Evolutionary conservation across 2,888 invertebrate genomes (phyloP).

Genomic region (Linnaemya vulpina): DNA sequence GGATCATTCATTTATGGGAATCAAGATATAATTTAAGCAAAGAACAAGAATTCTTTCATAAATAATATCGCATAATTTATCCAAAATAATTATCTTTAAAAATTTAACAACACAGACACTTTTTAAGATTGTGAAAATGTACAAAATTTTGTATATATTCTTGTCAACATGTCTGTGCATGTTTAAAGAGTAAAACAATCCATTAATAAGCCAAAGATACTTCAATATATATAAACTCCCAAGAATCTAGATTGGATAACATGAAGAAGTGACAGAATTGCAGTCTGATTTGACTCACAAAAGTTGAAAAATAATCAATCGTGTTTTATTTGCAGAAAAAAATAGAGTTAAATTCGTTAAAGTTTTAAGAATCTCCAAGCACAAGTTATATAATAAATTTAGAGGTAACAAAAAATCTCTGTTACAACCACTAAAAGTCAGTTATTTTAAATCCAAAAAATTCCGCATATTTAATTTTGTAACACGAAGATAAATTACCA

Average conservation of each 20-base stretch:
- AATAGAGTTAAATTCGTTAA: not conserved
- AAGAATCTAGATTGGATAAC: conserved; percentile 8
- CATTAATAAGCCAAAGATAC: conserved; percentile 26
- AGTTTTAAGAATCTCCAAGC: not conserved
- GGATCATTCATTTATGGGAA: too few relatives aligned
- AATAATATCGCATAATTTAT: conserved; percentile 44
- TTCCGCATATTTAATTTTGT: not conserved
- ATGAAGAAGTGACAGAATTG: too few relatives aligned
- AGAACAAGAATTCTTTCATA: not conserved
- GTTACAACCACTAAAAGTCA: not conserved
- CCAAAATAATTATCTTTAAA: conserved; percentile 59
- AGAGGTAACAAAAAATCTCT: too few relatives aligned
- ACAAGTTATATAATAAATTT: not conserved
- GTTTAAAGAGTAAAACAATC: not conserved
- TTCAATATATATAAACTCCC: conserved; percentile 25
- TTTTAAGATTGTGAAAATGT: not conserved
- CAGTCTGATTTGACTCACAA: too few relatives aligned
- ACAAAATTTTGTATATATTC: conserved; percentile 26
- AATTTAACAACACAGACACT: conserved; percentile 44
- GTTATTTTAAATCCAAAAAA: not conserved
- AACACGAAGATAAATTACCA: conserved; percentile 6
- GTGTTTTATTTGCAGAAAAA: not conserved
- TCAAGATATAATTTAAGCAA: too few relatives aligned
- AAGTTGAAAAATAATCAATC: not conserved
- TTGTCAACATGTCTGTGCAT: conserved; percentile 24